A percentile compares a stretch with the other conserved stretches of the same genome.
These are phyloP conservation scores for Drosophila repletoides DNA, from an alignment of 1,140 invertebrate species.

Conservation along the genomic window DNA sequence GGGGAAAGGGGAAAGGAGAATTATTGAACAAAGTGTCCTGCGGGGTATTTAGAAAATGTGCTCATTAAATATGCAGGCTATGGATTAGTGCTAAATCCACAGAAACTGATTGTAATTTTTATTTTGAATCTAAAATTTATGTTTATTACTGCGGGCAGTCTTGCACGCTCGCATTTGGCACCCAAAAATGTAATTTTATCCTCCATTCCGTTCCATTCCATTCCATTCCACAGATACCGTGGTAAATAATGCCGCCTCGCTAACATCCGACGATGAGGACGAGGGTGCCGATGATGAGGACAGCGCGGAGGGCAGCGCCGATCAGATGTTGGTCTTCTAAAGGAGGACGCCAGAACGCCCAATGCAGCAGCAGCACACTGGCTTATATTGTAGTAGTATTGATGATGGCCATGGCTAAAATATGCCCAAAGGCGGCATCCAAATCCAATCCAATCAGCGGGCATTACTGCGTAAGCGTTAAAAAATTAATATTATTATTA, in stretches of 20 bases:
- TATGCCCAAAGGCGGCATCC: slow-evolving; percentile 19
- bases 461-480: slow-evolving; percentile 55
- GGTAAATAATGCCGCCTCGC: slow-evolving; percentile 84
- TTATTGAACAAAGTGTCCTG: neutral
- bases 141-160: slow-evolving; percentile 10
- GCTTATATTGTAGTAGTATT: slow-evolving; percentile 18
- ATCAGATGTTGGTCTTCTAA: slow-evolving; percentile 91
- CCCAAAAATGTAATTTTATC: slow-evolving; percentile 52
- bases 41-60: neutral
- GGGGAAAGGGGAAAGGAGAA: too few species aligned
- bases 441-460: slow-evolving; percentile 60
- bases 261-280: slow-evolving; percentile 86
- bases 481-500: slow-evolving; percentile 70
- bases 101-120: slow-evolving; percentile 18
- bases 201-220: too few species aligned
- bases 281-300: slow-evolving; percentile 87
- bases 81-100: slow-evolving; percentile 25
- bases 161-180: neutral
- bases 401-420: slow-evolving; percentile 34
- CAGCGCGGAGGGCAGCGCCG: slow-evolving; percentile 89
- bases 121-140: slow-evolving; percentile 40
- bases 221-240: slow-evolving; percentile 85
- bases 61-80: slow-evolving; percentile 25
- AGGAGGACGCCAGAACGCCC: too few species aligned
- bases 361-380: slow-evolving; percentile 2